A percentile compares a stretch with the other conserved stretches of the same genome.
Evolutionary conservation across 2,797 vertebrate genomes (phyloP).

Genomic region (Tenualosa ilisha): DNA sequence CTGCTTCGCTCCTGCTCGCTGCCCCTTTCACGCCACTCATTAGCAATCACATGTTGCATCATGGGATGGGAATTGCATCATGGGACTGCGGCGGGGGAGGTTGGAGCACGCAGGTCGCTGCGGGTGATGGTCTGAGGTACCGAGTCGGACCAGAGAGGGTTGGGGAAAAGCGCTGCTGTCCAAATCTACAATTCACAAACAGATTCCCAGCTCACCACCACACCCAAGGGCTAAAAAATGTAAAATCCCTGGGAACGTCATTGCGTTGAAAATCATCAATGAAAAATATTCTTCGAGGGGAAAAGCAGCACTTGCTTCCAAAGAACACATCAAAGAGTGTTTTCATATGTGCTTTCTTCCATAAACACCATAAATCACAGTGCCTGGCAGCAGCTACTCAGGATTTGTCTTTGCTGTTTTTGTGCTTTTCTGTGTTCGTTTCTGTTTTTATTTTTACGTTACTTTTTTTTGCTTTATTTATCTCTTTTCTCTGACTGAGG

Average conservation of each 20-base stretch:
- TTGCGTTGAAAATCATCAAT: too few species aligned
- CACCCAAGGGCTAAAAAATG: neutral
- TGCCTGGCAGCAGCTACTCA: neutral
- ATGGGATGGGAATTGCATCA: conserved; percentile 32
- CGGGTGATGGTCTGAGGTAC: neutral
- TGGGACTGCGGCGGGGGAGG: conserved; percentile 9
- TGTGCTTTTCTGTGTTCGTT: neutral
- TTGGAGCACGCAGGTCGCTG: neutral
- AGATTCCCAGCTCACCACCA: too few species aligned
- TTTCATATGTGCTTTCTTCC: neutral
- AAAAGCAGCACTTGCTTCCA: neutral
- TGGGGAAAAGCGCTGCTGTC: neutral
- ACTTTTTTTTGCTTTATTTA: neutral
- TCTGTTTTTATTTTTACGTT: neutral
- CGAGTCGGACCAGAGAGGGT: neutral
- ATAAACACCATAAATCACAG: neutral
- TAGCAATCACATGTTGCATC: conserved; percentile 47
- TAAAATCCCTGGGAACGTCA: neutral
- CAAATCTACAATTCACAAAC: too few species aligned
- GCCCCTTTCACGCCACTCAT: conserved; percentile 9
- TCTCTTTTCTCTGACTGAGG: neutral
- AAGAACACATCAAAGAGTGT: neutral
- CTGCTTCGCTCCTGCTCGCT: neutral
- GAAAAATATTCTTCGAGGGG: neutral
- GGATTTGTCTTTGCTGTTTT: neutral